Evolutionary conservation across 2,888 invertebrate genomes (phyloP).

Genomic region (Allygus modestus): DNA sequence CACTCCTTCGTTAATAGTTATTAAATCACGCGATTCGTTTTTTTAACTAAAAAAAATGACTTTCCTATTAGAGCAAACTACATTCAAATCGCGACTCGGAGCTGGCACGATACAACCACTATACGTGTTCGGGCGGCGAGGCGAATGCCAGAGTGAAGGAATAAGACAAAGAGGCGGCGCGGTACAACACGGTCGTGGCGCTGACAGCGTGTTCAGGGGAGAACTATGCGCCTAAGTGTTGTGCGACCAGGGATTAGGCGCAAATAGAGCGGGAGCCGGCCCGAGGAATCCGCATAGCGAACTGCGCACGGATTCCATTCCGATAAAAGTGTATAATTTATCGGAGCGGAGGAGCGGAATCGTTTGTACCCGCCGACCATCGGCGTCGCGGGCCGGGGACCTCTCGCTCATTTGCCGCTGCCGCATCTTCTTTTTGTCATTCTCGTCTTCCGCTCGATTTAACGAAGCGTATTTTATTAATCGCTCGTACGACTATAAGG

Average conservation of each 20-base stretch:
- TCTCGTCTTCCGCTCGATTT: conserved; percentile 50
- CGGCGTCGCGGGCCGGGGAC: not conserved
- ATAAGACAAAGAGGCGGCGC: conserved; percentile 34
- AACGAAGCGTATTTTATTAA: conserved; percentile 42
- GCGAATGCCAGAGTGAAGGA: conserved; percentile 37
- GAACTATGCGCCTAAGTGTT: conserved; percentile 39
- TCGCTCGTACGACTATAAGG: conserved; percentile 25
- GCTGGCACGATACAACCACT: not conserved
- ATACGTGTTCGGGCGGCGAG: not conserved
- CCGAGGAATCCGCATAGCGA: conserved; percentile 49
- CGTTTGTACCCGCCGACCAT: conserved; percentile 36
- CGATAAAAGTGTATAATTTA: conserved; percentile 59
- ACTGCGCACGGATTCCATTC: conserved; percentile 47
- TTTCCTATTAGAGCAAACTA: conserved; percentile 11
- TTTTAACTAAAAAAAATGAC: too few relatives aligned
- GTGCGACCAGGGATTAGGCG: conserved; percentile 35
- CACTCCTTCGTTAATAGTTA: too few relatives aligned
- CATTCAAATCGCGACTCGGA: not conserved
- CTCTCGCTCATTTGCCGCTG: not conserved
- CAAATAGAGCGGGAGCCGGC: conserved; percentile 49
- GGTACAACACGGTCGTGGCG: conserved; percentile 1
- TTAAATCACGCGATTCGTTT: too few relatives aligned
- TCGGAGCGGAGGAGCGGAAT: conserved; percentile 17
- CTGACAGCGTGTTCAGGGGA: not conserved
- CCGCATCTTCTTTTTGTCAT: conserved; percentile 45